Percentiles rank a stretch among this genome's conserved stretches.
Evolutionary conservation across 2,888 invertebrate genomes (phyloP).

Genomic region (Aphodius sticticus): DNA sequence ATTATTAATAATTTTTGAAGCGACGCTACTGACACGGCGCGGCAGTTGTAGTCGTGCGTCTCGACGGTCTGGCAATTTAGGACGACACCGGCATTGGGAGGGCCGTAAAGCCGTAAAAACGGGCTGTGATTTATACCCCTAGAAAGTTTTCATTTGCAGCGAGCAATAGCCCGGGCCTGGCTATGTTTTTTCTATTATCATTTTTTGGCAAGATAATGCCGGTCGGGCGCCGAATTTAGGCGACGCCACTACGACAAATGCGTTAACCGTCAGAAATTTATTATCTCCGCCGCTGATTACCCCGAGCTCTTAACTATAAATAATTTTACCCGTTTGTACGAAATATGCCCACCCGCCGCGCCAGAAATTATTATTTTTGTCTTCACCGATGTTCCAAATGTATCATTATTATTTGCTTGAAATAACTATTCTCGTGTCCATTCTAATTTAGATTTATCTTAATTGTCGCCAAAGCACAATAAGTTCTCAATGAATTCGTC

Average conservation of each 20-base stretch:
- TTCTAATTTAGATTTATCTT: too few species aligned
- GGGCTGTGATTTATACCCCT: constrained; percentile 17
- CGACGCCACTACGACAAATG: constrained; percentile 13
- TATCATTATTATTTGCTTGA: too few species aligned
- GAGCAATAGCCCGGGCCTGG: constrained; percentile 10
- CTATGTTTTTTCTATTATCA: constrained; percentile 25
- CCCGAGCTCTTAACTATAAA: constrained; percentile 17
- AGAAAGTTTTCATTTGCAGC: constrained; percentile 25
- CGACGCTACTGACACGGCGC: background rate
- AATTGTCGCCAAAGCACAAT: too few species aligned
- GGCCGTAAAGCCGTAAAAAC: constrained; percentile 7
- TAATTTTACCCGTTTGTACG: background rate
- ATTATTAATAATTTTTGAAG: background rate
- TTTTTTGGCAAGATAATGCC: constrained; percentile 22
- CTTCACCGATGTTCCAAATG: too few species aligned
- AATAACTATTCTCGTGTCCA: too few species aligned
- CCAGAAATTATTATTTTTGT: too few species aligned
- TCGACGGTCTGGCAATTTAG: background rate
- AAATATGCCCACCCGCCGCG: too few species aligned
- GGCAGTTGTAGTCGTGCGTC: background rate
- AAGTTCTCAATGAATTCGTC: too few species aligned
- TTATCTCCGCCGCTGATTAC: constrained; percentile 15
- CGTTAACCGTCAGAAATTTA: constrained; percentile 22
- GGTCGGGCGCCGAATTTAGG: background rate
- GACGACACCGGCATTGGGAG: background rate